phyloP scores from a whole-genome alignment of 1,140 invertebrate genomes.

The Leptestheria dahalacensis region DNA sequence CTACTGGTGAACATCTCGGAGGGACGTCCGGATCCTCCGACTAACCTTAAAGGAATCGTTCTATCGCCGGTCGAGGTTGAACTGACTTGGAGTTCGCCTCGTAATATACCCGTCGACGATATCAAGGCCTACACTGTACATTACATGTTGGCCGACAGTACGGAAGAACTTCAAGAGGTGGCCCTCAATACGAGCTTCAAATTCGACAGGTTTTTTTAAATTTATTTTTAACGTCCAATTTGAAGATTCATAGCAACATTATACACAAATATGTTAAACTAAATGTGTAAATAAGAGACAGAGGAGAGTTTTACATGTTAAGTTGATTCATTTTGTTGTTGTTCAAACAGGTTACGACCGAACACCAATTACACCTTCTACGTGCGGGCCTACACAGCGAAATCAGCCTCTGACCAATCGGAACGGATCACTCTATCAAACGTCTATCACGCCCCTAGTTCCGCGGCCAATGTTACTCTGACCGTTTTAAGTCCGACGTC shows the following conservation, averaged over 20 bases:
- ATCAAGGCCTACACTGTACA: constrained; percentile 47
- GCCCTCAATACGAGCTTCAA: constrained; percentile 35
- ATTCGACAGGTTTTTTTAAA: no score
- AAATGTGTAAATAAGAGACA: no score
- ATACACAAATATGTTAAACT: no score
- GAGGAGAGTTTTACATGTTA: no score
- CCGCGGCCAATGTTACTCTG: constrained; percentile 37
- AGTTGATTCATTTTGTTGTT: no score
- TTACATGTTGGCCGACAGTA: constrained; percentile 32
- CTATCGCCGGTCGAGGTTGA: constrained; percentile 37
- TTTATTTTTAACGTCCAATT: no score
- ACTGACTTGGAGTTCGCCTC: constrained; percentile 35
- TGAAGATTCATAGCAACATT: no score
- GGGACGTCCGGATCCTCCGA: constrained; percentile 38
- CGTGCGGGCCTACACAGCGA: constrained; percentile 41
- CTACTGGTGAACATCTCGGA: constrained; percentile 36
- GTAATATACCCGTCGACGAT: constrained; percentile 25
- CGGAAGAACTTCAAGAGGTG: constrained; percentile 38
- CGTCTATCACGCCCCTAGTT: not conserved
- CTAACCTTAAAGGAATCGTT: constrained; percentile 36
- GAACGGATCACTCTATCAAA: constrained; percentile 23
- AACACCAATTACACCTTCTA: constrained; percentile 53
- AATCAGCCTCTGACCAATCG: constrained; percentile 43
- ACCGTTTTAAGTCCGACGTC: constrained; percentile 35
- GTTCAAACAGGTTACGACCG: constrained; percentile 39